Percentiles rank a stretch among this genome's conserved stretches.
phyloP scores from a whole-genome alignment of 2,888 invertebrate species.

The Glyphotaelius pellucidus region DNA sequence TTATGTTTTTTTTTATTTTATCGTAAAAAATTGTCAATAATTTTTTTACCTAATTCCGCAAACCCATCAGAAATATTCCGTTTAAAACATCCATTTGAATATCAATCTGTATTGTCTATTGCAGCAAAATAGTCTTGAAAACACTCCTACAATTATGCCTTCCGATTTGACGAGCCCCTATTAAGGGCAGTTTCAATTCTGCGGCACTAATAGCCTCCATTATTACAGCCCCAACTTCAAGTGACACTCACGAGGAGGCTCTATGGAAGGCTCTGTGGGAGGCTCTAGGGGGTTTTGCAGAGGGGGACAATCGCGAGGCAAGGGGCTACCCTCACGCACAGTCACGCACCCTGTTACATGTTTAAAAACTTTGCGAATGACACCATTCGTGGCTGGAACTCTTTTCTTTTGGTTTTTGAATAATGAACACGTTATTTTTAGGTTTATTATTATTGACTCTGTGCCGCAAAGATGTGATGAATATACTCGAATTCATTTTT shows the following conservation, averaged over 20 bases:
- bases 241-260: slow-evolving; percentile 21
- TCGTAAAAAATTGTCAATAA: too few species aligned
- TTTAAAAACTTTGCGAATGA: slow-evolving; percentile 27
- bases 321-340: slow-evolving; percentile 13
- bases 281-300: not conserved
- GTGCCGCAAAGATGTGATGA: not conserved
- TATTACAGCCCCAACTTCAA: slow-evolving; percentile 37
- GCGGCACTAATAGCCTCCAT: slow-evolving; percentile 37
- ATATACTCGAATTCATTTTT: not conserved
- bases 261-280: not conserved
- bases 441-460: slow-evolving; percentile 1
- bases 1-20: too few species aligned
- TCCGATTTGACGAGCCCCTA: slow-evolving; percentile 11
- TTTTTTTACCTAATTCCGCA: too few species aligned
- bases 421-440: not conserved
- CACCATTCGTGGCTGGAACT: slow-evolving; percentile 24
- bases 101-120: not conserved
- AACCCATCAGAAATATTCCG: too few species aligned
- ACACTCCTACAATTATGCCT: slow-evolving; percentile 26
- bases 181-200: slow-evolving; percentile 44
- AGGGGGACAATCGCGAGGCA: not conserved
- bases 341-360: slow-evolving; percentile 17
- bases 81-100: not conserved
- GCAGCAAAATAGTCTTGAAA: not conserved
- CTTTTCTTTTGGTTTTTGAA: slow-evolving; percentile 18